Evolutionary conservation across 2,797 vertebrate species (phyloP), one percentile per base, ranked within the genome.

Genomic region (Carapus acus): DNA sequence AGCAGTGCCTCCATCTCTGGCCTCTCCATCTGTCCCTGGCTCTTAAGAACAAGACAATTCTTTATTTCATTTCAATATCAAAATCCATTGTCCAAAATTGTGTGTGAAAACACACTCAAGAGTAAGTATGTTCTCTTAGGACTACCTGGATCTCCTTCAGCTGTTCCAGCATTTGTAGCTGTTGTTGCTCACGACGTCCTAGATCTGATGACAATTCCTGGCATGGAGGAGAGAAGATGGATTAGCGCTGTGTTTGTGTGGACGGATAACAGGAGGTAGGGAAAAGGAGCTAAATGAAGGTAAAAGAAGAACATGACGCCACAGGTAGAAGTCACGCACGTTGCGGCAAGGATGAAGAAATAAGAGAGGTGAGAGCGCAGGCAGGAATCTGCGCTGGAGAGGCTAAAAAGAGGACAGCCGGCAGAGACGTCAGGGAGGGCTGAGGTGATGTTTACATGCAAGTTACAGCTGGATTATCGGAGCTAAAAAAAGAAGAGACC

Each of bases 121-220:
- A 15, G 34, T 36, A 36, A 15, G 8, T 19, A 7, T 2, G 37
- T 20, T 6, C 13, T 19, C 15, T n/a, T 48, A 55, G 15, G 9
- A 18, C 11, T 69, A 81, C 84, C 86, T 93, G 81, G 45, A 96
- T 87, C 54, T 93, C 91, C 62, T 86, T 93, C 33, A 98, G 81
- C 65, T 91, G 90, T 13, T 89, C 84, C 74, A 96, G 69, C 88
- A 95, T 93, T 59, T 83, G 83, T 40, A 92, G 71, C 71, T 94
- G 93, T 66, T 94, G 90, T 21, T 90, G 88, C 73, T 96, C 94
- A 37, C 80, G 85, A 23, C 73, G 85, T 20, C 85, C 88, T 68
- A 94, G 76, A 58, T 96, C 91, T 49, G 75, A 77, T 3, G 87
- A 90, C 78, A 97, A 80, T 27, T 83, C 73, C 94, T 97, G 60